Percentiles rank a stretch among this genome's conserved stretches.
Evolutionary conservation across 1,140 invertebrate genomes (phyloP).

Genomic region (Ectropis grisescens): DNA sequence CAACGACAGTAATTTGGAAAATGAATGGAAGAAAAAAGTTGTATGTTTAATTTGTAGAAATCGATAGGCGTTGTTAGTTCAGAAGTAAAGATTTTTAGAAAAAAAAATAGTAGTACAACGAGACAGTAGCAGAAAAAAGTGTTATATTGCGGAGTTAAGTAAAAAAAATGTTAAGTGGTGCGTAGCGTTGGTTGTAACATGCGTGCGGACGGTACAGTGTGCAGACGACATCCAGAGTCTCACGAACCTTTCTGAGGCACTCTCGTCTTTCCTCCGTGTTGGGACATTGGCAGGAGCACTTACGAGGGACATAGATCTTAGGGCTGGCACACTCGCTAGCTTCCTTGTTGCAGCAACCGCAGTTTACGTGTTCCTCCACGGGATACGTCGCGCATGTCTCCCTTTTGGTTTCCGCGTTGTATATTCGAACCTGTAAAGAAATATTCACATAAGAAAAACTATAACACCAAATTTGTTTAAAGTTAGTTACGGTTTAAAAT

Average conservation of each 20-base stretch:
- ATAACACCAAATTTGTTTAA: no score
- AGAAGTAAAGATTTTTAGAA: no score
- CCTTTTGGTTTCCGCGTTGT: slow-evolving; percentile 42
- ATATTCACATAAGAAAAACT: slow-evolving; percentile 5
- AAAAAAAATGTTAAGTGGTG: no score
- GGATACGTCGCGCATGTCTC: slow-evolving; percentile 42
- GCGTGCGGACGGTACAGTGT: no score
- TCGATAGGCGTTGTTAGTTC: no score
- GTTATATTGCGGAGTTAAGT: slow-evolving; percentile 13
- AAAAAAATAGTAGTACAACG: no score
- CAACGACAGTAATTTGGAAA: no score
- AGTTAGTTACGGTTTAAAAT: no score
- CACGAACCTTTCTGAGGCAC: slow-evolving; percentile 56
- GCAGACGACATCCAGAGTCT: slow-evolving; percentile 66
- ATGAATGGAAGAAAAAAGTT: no score
- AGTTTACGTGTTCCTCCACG: slow-evolving; percentile 42
- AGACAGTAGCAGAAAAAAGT: no score
- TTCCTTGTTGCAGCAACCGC: slow-evolving; percentile 34
- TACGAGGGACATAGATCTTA: slow-evolving; percentile 53
- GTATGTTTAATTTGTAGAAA: no score
- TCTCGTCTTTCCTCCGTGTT: slow-evolving; percentile 44
- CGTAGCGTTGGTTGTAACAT: no score
- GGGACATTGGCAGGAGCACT: slow-evolving; percentile 60
- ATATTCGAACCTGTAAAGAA: slow-evolving; percentile 55
- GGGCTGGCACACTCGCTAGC: slow-evolving; percentile 29